Conservation (phyloP, 2,888 invertebrate genomes). For the Pardosa pseudoannulata region DNA sequence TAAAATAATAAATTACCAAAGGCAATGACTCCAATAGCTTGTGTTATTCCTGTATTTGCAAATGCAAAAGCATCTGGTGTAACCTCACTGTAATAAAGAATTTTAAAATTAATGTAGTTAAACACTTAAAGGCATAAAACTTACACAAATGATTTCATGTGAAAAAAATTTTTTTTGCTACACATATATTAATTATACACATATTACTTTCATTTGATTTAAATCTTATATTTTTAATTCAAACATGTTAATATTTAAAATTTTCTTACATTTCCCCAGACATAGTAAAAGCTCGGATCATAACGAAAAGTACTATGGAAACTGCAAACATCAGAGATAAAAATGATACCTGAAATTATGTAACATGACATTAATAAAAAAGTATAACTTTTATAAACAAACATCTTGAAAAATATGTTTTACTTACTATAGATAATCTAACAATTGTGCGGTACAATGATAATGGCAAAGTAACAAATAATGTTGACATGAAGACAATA, state of each 20-base stretch:
- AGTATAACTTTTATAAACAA: not conserved
- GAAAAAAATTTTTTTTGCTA: too few species aligned
- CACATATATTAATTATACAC: too few species aligned
- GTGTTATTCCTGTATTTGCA: constrained; percentile 84
- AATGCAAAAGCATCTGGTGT: constrained; percentile 85
- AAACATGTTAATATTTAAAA: not conserved
- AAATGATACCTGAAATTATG: constrained; percentile 80
- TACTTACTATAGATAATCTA: constrained; percentile 82
- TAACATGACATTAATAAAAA: not conserved
- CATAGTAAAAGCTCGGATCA: constrained; percentile 82
- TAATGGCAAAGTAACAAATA: constrained; percentile 86
- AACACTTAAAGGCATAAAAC: too few species aligned
- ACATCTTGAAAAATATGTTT: not conserved
- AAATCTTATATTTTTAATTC: too few species aligned
- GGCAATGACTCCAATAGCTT: constrained; percentile 89
- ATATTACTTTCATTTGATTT: too few species aligned
- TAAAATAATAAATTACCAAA: constrained; percentile 81
- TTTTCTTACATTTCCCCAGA: constrained; percentile 84
- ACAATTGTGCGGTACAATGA: constrained; percentile 88
- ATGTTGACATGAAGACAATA: constrained; percentile 85
- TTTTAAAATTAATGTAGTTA: too few species aligned
- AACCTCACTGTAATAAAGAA: constrained; percentile 74
- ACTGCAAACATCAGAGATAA: constrained; percentile 84
- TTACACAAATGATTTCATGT: too few species aligned
- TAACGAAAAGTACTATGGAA: constrained; percentile 84